Conservation (phyloP, 2,888 invertebrate genomes). For the Idaea aversata region DNA sequence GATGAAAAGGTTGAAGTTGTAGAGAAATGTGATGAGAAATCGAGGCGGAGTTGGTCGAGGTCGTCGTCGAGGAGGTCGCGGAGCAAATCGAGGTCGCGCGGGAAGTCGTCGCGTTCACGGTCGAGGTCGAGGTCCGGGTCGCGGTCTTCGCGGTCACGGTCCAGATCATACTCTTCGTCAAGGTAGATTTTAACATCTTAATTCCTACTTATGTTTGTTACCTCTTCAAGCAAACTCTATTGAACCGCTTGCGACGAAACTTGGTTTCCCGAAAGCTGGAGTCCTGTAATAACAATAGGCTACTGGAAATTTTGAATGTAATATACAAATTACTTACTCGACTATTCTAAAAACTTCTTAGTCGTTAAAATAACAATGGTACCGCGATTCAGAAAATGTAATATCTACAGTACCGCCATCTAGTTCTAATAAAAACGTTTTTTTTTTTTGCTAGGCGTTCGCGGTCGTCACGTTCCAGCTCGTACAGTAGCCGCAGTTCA, state of each 20-base stretch:
- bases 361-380: too few relatives aligned
- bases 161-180: constrained; percentile 72
- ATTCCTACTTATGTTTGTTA: too few relatives aligned
- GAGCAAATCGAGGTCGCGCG: constrained; percentile 42
- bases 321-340: background rate
- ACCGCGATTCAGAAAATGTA: too few relatives aligned
- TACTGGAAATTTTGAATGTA: background rate
- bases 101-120: constrained; percentile 49
- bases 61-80: constrained; percentile 56
- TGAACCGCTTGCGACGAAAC: too few relatives aligned
- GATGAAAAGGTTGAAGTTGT: constrained; percentile 41
- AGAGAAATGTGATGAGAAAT: constrained; percentile 44
- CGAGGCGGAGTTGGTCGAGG: constrained; percentile 54
- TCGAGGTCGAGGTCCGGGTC: constrained; percentile 32
- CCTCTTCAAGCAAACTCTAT: too few relatives aligned
- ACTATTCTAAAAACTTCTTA: too few relatives aligned
- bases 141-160: constrained; percentile 18
- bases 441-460: constrained; percentile 50
- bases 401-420: too few relatives aligned
- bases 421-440: too few relatives aligned
- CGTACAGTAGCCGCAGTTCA: constrained; percentile 79
- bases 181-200: constrained; percentile 46
- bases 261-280: too few relatives aligned
- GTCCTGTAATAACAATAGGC: too few relatives aligned
- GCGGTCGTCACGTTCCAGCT: constrained; percentile 70